Evolutionary conservation across 1,140 invertebrate genomes (phyloP), one percentile per base, ranked within the genome.

Genomic region (Chionoecetes opilio): DNA sequence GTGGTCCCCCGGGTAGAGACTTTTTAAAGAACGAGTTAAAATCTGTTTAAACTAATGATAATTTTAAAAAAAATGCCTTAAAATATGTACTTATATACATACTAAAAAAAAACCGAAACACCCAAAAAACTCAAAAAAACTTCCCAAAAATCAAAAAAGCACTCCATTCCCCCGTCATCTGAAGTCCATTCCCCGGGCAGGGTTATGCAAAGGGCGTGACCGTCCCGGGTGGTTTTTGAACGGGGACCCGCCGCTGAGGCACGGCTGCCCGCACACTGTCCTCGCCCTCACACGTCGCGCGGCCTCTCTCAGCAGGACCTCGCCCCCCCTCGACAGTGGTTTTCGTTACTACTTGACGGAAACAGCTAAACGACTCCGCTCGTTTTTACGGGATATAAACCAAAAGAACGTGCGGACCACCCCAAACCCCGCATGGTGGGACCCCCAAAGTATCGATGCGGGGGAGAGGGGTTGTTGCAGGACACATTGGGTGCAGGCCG

Each of bases 401-500:
- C 11, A 31, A n/a, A n/a, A 31, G 35, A 2, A 38, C 32, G 2
- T 17, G 35, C 84, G 26, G 84, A 31, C 9, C 9, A 5, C 21
- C 96, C 98, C 98, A 98, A 97, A 99, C 99, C 99, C 99, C 99
- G 99, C 99, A 96, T 99, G 99, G 96, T 99, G 99, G 97, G 99
- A 98, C 97, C 98, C 99, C 99, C 99, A 99, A n/a, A 0, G 99
- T 98, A 97, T 99, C 99, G 35, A 99, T 98, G 97, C 99, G 99
- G 96, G 99, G 98, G 97, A 99, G 99, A n/a, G 99, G 98, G 96
- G 98, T 98, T 0, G n/a, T 98, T 98, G 97, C 99, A 99, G 96
- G 98, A 98, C 46, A 99, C 98, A 97, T 98, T 99, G 84, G n/a
- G 98, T 98, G 97, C 99, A 99, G n/a, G 99, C 99, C 96, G 99